Conservation (phyloP, 64 coral and sea anemone species). For the Montipora capricornis region DNA sequence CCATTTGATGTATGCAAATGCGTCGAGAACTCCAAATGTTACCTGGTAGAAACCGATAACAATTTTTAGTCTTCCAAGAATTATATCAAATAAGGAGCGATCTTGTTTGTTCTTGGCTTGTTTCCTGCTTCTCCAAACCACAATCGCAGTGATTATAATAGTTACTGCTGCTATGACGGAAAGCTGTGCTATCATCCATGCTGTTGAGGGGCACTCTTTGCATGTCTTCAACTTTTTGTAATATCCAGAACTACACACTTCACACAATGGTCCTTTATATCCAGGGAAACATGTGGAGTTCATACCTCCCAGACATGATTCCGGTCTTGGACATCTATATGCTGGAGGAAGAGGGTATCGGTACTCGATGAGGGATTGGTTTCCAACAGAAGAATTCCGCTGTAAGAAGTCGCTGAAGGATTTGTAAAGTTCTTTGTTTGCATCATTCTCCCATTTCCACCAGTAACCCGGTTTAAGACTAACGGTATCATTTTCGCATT, state of each 20-base stretch:
- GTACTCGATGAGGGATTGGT: neutral
- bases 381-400: neutral
- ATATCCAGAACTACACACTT: slow-evolving; percentile 32
- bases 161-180: neutral
- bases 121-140: slow-evolving; percentile 33
- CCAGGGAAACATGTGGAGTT: neutral
- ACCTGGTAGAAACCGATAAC: slow-evolving; percentile 55
- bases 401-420: neutral
- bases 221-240: slow-evolving; percentile 24
- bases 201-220: slow-evolving; percentile 6
- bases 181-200: slow-evolving; percentile 28
- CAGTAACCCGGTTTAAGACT: slow-evolving; percentile 2
- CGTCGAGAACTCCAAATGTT: slow-evolving; percentile 12
- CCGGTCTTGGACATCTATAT: neutral
- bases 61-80: slow-evolving; percentile 43
- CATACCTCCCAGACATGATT: neutral
- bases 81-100: neutral
- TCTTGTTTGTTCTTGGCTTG: neutral
- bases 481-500: neutral
- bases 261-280: slow-evolving; percentile 39
- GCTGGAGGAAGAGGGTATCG: neutral
- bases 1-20: slow-evolving; percentile 44
- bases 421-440: slow-evolving; percentile 1
- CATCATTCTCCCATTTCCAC: slow-evolving; percentile 7
- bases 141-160: neutral